Evolutionary conservation across 1,140 invertebrate genomes (phyloP).

Genomic region (Bombus difficillimus): DNA sequence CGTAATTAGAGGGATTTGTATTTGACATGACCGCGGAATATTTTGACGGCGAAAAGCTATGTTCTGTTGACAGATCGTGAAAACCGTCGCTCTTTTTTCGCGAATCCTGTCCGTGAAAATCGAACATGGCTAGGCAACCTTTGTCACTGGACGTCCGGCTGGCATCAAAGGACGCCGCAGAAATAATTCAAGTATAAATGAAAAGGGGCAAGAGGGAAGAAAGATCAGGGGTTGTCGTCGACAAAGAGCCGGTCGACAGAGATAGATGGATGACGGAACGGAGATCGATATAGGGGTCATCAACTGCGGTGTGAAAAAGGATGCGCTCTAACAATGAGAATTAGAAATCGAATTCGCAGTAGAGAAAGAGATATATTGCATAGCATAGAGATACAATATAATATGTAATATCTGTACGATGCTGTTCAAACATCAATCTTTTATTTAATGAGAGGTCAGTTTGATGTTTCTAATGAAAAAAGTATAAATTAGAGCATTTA

Average conservation of each 20-base stretch:
- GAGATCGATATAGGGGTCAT: background rate
- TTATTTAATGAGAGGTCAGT: background rate
- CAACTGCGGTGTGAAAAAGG: background rate
- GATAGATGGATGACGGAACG: background rate
- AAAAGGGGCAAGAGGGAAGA: background rate
- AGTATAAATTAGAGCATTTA: no score
- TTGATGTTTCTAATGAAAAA: background rate
- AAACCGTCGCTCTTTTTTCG: background rate
- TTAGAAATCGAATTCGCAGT: background rate
- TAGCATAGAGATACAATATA: background rate
- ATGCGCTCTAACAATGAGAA: background rate
- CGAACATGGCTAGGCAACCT: background rate
- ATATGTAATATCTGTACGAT: no score
- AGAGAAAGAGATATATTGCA: background rate
- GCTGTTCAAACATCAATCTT: background rate
- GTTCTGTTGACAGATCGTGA: background rate
- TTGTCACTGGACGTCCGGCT: background rate
- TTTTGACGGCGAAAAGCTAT: background rate
- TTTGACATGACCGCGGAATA: background rate
- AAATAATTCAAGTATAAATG: conserved; percentile 21
- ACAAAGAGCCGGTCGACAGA: background rate
- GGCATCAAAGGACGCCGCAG: conserved; percentile 13
- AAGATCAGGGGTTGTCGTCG: no score
- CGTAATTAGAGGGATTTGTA: background rate
- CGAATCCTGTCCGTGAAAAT: background rate